Evolutionary conservation across 2,888 invertebrate species (phyloP), one percentile per base, ranked within the genome.

Genomic region (Lasioglossum oenotherae): DNA sequence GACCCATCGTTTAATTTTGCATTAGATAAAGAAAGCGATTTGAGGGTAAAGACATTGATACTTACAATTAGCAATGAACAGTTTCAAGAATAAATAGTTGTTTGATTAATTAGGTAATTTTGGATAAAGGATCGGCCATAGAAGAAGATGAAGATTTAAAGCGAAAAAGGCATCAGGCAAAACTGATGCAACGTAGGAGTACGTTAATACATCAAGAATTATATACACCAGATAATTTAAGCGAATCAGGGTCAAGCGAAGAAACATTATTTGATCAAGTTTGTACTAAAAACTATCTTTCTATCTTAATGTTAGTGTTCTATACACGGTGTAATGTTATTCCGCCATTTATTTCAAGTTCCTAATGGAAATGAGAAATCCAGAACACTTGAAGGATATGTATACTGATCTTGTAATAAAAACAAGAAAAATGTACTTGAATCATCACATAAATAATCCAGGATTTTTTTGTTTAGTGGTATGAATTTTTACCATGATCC

Each of bases 381-480:
- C 81, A 27, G 84, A 87, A 78, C 0, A 82, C 73, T 88, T 94
- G 57, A 93, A 94, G 87, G 78, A 92, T 60, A 85, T 78, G 19
- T 93, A 93, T 64, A 87, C 92, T 12, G 87, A 93, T 49, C 86
- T 92, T 49, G 89, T 94, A 78, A 74, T 95, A 53, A 90, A 92
- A 75, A 90, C 92, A 27, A 92, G 95, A 81, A 86, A 91, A 75
- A 81, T 90, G 6, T 95, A 95, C 80, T 78, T 93, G 5, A 87
- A 93, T 31, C 91, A 94, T 38, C 95, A 95, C 76, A 76, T 86
- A 44, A 87, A 91, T 46, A 93, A 94, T 79, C 94, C 95, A n/a
- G 95, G 95, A 78, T 93, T 94, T 78, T 95, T 94, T 89, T 92
- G 91, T 19, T 91, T 93, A n/a, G 92, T 93, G 87, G 94, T 95